These are phyloP conservation scores for Clarias macrocephalus DNA, from an alignment of 2,113 vertebrate genomes.

Conservation along the genomic window DNA sequence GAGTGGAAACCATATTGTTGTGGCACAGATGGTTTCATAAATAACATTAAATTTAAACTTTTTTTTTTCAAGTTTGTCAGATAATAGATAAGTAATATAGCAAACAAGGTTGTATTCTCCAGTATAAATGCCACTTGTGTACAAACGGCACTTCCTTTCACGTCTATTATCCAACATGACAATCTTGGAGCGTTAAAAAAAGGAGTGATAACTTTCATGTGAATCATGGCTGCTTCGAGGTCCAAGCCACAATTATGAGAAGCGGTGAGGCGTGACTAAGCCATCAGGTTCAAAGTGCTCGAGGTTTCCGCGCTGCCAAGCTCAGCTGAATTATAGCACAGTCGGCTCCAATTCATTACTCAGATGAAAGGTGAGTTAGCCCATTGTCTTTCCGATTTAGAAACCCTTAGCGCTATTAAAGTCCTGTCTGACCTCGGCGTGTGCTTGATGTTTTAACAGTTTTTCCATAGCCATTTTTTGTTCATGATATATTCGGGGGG, in stretches of 20 bases:
- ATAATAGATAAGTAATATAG: neutral
- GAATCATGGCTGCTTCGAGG: conserved; percentile 32
- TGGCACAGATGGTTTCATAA: conserved; percentile 36
- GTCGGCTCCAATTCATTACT: conserved; percentile 40
- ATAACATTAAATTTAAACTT: neutral
- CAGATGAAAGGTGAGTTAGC: conserved; percentile 31
- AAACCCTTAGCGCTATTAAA: conserved; percentile 42
- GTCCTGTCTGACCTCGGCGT: neutral
- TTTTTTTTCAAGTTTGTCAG: neutral
- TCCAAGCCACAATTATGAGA: conserved; percentile 42
- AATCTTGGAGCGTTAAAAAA: neutral
- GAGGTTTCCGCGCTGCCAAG: conserved; percentile 35
- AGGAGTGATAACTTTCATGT: conserved; percentile 35
- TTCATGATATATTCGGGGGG: neutral
- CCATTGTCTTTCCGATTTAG: conserved; percentile 31
- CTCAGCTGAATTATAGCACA: conserved; percentile 20
- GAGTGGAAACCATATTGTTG: neutral
- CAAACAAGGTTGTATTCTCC: neutral
- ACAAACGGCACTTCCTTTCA: neutral
- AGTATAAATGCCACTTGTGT: neutral
- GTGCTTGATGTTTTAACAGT: conserved; percentile 16
- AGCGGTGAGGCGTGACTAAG: conserved; percentile 40
- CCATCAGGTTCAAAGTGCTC: conserved; percentile 46
- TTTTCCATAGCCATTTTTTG: neutral
- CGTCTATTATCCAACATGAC: neutral